phyloP scores from a whole-genome alignment of 2,797 vertebrate species.

The Paramormyrops hopkinsi region DNA sequence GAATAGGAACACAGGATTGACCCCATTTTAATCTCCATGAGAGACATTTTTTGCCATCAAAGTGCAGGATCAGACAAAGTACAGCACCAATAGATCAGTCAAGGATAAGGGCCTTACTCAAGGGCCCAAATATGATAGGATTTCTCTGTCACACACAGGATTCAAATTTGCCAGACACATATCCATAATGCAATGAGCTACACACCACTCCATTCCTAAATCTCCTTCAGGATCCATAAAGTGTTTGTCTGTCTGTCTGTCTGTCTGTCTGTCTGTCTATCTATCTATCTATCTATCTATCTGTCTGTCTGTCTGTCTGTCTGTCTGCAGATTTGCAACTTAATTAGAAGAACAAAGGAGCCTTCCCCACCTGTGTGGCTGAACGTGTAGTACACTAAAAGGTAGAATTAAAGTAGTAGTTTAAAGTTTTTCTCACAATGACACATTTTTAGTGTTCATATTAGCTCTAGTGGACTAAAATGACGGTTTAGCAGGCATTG shows the following conservation, averaged over 20 bases:
- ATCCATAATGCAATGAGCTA: neutral
- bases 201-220: neutral
- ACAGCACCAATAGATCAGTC: neutral
- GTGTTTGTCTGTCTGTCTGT: too few species aligned
- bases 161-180: neutral
- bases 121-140: neutral
- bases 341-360: neutral
- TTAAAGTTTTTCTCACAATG: neutral
- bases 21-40: neutral
- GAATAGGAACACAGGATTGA: neutral
- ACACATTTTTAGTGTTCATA: neutral
- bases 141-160: neutral
- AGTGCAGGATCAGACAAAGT: neutral
- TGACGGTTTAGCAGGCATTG: neutral
- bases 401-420: neutral
- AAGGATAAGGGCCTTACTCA: neutral
- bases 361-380: neutral
- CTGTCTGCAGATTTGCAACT: neutral
- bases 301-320: neutral
- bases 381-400: neutral
- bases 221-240: neutral
- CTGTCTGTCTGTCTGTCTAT: too few species aligned
- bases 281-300: too few species aligned
- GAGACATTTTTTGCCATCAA: neutral
- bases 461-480: neutral